Conservation (phyloP, 2,113 vertebrate genomes). For the Ancistrus triradiatus region DNA sequence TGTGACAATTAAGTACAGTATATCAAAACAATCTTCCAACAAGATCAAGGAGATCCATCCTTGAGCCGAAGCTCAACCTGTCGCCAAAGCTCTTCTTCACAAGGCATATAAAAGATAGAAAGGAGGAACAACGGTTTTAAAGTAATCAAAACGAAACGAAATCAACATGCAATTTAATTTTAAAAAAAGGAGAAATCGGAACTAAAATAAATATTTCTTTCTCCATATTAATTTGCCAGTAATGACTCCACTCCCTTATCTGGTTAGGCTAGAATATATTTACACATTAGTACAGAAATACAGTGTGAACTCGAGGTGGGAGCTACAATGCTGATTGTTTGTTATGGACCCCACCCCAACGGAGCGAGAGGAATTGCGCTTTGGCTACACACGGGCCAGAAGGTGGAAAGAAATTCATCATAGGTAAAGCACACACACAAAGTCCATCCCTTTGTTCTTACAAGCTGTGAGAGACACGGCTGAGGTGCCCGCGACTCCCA, state of each 20-base stretch:
- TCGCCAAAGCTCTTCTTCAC: slow-evolving; percentile 63
- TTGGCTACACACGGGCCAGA: slow-evolving; percentile 36
- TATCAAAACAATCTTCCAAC: slow-evolving; percentile 86
- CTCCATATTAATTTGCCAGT: slow-evolving; percentile 50
- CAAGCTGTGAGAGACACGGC: slow-evolving; percentile 24
- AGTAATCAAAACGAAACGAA: slow-evolving; percentile 51
- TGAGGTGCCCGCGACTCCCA: slow-evolving; percentile 18
- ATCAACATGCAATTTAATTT: slow-evolving; percentile 63
- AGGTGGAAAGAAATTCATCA: slow-evolving; percentile 2
- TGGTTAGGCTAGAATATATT: slow-evolving; percentile 58
- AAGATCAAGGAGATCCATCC: slow-evolving; percentile 58
- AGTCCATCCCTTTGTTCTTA: background rate
- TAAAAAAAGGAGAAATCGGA: slow-evolving; percentile 52
- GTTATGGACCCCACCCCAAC: slow-evolving; percentile 8
- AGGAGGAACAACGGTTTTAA: slow-evolving; percentile 47
- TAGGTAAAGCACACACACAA: slow-evolving; percentile 2
- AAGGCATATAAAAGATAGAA: slow-evolving; percentile 82
- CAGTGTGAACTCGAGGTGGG: slow-evolving; percentile 43
- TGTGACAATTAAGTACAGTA: slow-evolving; percentile 84
- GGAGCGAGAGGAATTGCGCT: slow-evolving; percentile 11
- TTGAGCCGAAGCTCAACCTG: slow-evolving; percentile 51
- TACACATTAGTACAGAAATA: slow-evolving; percentile 59
- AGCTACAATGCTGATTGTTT: slow-evolving; percentile 18
- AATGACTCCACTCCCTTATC: slow-evolving; percentile 56
- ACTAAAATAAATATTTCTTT: slow-evolving; percentile 67